Evolutionary conservation across 1,140 invertebrate species (phyloP), one percentile per base, ranked within the genome.

Genomic region (Thaumetopoea pityocampa): DNA sequence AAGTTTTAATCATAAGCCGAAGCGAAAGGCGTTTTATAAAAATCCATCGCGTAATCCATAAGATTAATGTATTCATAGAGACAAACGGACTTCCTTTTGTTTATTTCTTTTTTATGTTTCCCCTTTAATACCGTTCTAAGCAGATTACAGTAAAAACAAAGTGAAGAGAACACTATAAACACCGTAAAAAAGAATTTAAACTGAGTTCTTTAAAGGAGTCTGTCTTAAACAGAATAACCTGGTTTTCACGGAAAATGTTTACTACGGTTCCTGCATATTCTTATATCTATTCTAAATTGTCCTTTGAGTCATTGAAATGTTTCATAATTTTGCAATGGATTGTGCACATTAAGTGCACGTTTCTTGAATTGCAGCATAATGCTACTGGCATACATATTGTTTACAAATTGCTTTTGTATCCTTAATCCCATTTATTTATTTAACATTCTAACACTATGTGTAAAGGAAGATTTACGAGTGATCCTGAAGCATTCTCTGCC

Each of bases 141-240:
- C 29, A 38, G 36, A 38, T 38, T 38, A 38, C 16, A 8, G 17
- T 28, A 38, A 38, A 38, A 38, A 38, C 36, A 38, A 38, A 38
- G 36, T 38, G 29, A 28, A 38, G 36, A 17, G 24, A 38, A 38
- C 11, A 7, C 10, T 29, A 24, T 19, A 29, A 38, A 38, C 11
- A 29, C 18, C 26, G 24, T 38, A 20, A 38, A 36, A 38, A 29
- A 8, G 36, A 29, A 38, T 29, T 38, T 20, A 38, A 38, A 26
- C 12, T 17, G 29, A 38, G 24, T 29, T 38, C 27, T 28, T 29
- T 38, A 38, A 38, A 29, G 36, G 26, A 14, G 11, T 27, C 24
- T 20, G 24, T 20, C 26, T 38, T 38, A 19, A 7, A 38, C 17
- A 19, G 36, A 11, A 38, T 18, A 15, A 28, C 26, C 22, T 23